These are phyloP conservation scores for Drosophila prosaltans DNA, from an alignment of 1,140 invertebrate genomes.

Conservation along the genomic window DNA sequence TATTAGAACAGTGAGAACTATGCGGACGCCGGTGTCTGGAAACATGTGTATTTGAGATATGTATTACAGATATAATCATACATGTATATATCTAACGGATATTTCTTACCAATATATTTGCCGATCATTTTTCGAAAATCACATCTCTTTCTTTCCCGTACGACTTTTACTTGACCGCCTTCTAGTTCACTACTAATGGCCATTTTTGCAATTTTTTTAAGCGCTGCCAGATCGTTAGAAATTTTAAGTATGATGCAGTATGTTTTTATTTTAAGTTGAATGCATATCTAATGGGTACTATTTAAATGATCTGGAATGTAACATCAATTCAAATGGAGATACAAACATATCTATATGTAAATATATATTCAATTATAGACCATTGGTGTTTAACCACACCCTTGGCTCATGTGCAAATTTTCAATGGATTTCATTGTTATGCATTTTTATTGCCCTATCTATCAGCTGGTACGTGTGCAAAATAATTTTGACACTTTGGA, in stretches of 20 bases:
- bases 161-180: not conserved
- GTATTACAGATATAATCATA: not conserved
- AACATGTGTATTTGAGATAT: not conserved
- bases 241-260: not conserved
- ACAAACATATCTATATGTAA: not conserved
- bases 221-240: constrained; percentile 31
- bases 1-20: constrained; percentile 27
- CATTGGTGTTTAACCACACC: not conserved
- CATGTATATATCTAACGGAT: not conserved
- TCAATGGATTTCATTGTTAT: not conserved
- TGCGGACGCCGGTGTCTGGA: constrained; percentile 46
- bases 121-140: constrained; percentile 35
- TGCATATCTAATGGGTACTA: no score
- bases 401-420: not conserved
- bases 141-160: not conserved
- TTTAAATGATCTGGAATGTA: no score
- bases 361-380: not conserved
- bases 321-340: no score
- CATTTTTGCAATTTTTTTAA: not conserved
- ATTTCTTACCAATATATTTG: constrained; percentile 35
- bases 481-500: no score
- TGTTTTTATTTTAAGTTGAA: not conserved
- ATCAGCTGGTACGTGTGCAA: no score
- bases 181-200: constrained; percentile 17
- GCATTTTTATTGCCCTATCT: not conserved